Evolutionary conservation across 2,888 invertebrate species (phyloP).

Genomic region (Lasioglossum marginatum): DNA sequence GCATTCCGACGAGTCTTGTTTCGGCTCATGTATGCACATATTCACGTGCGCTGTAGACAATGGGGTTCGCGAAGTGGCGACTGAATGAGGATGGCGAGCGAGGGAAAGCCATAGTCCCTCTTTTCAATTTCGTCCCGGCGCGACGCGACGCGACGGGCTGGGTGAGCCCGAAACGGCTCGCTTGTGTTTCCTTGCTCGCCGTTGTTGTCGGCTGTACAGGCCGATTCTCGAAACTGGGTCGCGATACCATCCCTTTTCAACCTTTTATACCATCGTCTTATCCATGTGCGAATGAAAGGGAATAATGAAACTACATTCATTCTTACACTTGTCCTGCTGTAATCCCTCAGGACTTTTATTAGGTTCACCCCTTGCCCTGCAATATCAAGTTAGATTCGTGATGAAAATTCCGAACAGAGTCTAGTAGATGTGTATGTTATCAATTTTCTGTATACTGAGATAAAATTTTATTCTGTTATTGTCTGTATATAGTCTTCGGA

Average conservation of each 20-base stretch:
- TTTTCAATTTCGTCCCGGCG: constrained; percentile 33
- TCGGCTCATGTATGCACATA: constrained; percentile 23
- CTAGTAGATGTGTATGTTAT: no score
- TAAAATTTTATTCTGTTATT: no score
- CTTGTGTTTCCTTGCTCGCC: neutral
- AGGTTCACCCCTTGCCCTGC: neutral
- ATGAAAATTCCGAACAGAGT: no score
- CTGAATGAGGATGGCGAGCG: constrained; percentile 37
- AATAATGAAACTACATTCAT: neutral
- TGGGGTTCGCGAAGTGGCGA: constrained; percentile 51
- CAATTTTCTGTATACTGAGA: no score
- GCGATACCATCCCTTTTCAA: constrained; percentile 1
- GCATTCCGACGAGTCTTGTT: constrained; percentile 32
- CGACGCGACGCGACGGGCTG: neutral
- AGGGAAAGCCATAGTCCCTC: constrained; percentile 24
- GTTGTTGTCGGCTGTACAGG: constrained; percentile 7
- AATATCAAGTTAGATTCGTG: no score
- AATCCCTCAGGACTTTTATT: neutral
- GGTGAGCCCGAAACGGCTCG: constrained; percentile 10
- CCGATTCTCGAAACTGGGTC: constrained; percentile 17
- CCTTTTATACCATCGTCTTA: neutral
- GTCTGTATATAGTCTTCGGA: no score
- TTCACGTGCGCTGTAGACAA: constrained; percentile 41
- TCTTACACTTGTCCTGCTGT: neutral
- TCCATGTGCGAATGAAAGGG: neutral